Percentiles rank a stretch among this genome's conserved stretches.
Conservation (phyloP, 2,888 invertebrate species). For the Lasioglossum calceatum region DNA sequence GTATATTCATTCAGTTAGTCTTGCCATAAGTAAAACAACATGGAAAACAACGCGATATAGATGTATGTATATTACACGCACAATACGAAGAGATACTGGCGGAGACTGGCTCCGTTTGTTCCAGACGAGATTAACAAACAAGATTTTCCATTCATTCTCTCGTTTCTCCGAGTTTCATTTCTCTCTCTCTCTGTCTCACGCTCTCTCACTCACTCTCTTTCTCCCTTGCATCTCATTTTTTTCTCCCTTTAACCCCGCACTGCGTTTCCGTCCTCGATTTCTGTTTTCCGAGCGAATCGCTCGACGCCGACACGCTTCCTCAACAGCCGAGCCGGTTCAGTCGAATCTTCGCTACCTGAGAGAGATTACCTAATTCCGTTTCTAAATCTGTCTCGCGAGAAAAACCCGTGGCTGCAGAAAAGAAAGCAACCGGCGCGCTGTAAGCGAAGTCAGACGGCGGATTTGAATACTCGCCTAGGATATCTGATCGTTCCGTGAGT, state of each 20-base stretch:
- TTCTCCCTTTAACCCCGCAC: conserved; percentile 3
- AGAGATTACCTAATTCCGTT: neutral
- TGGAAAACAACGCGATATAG: conserved; percentile 48
- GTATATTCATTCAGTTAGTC: conserved; percentile 27
- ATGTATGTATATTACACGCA: conserved; percentile 21
- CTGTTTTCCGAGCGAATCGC: neutral
- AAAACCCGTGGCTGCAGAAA: neutral
- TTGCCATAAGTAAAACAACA: conserved; percentile 49
- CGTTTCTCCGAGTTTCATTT: neutral
- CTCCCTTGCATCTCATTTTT: neutral
- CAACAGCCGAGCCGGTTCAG: neutral
- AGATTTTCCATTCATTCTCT: conserved; percentile 20
- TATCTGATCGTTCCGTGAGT: neutral
- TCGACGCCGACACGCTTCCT: neutral
- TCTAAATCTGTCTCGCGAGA: neutral
- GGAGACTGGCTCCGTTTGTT: conserved; percentile 50
- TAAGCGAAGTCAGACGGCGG: neutral
- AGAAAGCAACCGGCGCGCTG: neutral
- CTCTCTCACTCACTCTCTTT: neutral
- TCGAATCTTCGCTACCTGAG: conserved; percentile 7
- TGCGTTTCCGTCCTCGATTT: conserved; percentile 18
- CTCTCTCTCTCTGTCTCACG: neutral
- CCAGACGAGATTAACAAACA: conserved; percentile 22
- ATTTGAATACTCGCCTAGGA: neutral
- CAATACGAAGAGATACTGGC: conserved; percentile 45